Evolutionary conservation across 2,113 vertebrate species (phyloP).

Genomic region (Rostratula benghalensis): DNA sequence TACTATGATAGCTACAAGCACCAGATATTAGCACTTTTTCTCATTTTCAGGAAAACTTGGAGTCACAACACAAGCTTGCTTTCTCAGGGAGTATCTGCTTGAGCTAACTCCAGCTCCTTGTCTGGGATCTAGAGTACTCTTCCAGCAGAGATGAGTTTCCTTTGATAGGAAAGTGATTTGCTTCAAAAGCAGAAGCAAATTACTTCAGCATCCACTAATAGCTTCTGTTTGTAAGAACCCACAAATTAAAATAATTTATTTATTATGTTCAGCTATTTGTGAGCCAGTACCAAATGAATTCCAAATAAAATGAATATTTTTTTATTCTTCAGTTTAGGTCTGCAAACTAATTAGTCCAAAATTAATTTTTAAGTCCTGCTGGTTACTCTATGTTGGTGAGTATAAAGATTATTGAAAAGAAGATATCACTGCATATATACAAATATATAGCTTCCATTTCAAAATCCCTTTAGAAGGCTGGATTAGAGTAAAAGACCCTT

Average conservation of each 20-base stretch:
- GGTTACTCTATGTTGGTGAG: not conserved
- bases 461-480: not conserved
- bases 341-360: not conserved
- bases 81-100: not conserved
- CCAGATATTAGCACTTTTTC: not conserved
- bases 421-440: not conserved
- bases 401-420: not conserved
- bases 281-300: not conserved
- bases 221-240: not conserved
- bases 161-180: conserved; percentile 10
- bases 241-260: not conserved
- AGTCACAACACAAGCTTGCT: not conserved
- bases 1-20: not conserved
- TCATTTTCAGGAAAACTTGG: not conserved
- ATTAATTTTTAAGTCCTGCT: not conserved
- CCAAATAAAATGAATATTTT: not conserved
- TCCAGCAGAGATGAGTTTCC: not conserved
- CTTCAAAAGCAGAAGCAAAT: not conserved
- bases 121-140: not conserved
- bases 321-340: not conserved
- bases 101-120: not conserved
- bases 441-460: not conserved
- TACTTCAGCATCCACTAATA: not conserved
- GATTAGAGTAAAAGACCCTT: not conserved
- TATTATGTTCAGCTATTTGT: not conserved